These are phyloP conservation scores for Epizoanthus ramosus DNA, from an alignment of 92 coral and sea anemone species.

Conservation along the genomic window DNA sequence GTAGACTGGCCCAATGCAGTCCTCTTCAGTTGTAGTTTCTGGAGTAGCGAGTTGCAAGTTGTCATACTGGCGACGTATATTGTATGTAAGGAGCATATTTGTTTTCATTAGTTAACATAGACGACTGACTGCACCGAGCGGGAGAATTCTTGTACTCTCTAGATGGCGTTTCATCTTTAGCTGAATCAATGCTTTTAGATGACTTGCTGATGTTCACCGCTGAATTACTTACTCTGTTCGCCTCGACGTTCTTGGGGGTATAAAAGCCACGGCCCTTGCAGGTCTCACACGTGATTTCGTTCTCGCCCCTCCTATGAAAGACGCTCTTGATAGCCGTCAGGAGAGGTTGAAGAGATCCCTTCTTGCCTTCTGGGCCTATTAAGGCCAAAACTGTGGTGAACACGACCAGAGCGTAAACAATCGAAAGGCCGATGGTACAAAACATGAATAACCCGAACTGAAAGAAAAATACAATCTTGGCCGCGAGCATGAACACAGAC, in stretches of 20 bases:
- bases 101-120: not conserved
- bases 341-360: constrained; percentile 82
- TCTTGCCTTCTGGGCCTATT: constrained; percentile 90
- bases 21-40: too few species aligned
- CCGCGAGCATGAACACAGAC: constrained; percentile 97
- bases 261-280: constrained; percentile 84
- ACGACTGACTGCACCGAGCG: not conserved
- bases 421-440: constrained; percentile 93
- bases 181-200: not conserved
- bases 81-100: not conserved
- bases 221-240: not conserved
- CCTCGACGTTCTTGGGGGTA: not conserved
- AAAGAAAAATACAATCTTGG: constrained; percentile 92
- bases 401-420: constrained; percentile 80
- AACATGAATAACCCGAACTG: constrained; percentile 98
- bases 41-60: not conserved
- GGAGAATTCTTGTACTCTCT: not conserved
- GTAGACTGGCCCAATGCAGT: too few species aligned
- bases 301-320: constrained; percentile 48
- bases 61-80: constrained; percentile 31
- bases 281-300: constrained; percentile 60
- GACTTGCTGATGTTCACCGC: not conserved
- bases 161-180: not conserved
- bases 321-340: constrained; percentile 49
- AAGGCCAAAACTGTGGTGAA: constrained; percentile 86